phyloP scores from a whole-genome alignment of 2,888 invertebrate genomes.

The Mimas tiliae region DNA sequence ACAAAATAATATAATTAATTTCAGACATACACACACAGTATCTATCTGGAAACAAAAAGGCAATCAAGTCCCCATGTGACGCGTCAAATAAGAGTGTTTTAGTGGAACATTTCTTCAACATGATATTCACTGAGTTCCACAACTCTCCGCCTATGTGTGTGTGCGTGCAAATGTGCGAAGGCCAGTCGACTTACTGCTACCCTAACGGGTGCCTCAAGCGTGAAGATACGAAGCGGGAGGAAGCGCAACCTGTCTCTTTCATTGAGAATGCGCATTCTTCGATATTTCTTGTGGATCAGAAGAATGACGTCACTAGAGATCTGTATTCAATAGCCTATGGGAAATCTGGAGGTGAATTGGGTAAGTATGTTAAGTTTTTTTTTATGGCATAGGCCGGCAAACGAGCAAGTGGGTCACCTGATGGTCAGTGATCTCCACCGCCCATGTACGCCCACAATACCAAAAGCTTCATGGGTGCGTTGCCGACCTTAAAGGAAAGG shows the following conservation, averaged over 20 bases:
- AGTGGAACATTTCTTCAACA: slow-evolving; percentile 70
- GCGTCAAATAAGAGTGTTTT: slow-evolving; percentile 45
- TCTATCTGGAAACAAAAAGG: slow-evolving; percentile 38
- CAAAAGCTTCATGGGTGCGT: too few species aligned
- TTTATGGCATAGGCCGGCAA: too few species aligned
- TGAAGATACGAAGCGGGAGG: slow-evolving; percentile 42
- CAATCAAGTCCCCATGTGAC: slow-evolving; percentile 46
- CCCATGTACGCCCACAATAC: too few species aligned
- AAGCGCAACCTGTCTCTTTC: slow-evolving; percentile 35
- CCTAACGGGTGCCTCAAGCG: slow-evolving; percentile 68
- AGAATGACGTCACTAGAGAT: slow-evolving; percentile 50
- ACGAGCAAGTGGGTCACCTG: too few species aligned
- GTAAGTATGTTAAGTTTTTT: not conserved
- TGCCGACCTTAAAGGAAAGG: too few species aligned
- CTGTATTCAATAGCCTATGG: slow-evolving; percentile 46
- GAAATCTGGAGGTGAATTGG: slow-evolving; percentile 22
- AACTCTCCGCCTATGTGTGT: slow-evolving; percentile 64
- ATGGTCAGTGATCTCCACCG: too few species aligned
- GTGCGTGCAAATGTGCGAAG: slow-evolving; percentile 70
- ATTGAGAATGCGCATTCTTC: slow-evolving; percentile 41
- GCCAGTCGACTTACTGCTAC: slow-evolving; percentile 71
- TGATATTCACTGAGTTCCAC: slow-evolving; percentile 70
- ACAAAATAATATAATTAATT: slow-evolving; percentile 40
- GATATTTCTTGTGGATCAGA: slow-evolving; percentile 56
- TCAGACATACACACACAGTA: slow-evolving; percentile 49